Base-by-base conservation (phyloP, 2,797 vertebrate species). In the Micromesistius poutassou region DNA sequence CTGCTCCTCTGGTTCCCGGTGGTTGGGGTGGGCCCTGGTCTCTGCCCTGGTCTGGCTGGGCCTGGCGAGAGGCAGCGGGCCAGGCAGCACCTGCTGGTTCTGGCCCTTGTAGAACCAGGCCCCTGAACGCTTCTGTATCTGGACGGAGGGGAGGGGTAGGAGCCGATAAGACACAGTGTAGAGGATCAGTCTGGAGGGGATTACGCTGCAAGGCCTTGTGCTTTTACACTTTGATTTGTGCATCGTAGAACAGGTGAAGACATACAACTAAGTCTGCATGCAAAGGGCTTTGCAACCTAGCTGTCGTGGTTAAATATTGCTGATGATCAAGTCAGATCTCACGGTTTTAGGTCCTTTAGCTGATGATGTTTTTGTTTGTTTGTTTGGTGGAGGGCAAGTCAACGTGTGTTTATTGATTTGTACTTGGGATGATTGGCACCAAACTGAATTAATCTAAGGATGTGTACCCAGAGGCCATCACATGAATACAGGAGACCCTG, bases 101-200 rank as follows among this genome's bases (percentile, higher is more conserved):
- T 95, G 81, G 1, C 97, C 97, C 85, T 97, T 97, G 90, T 97
- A 99, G 93, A 99, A 99, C 97, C 97, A 99, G 0, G 97, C 97
- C 0, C 97, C 97, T 0, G 97, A 98, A 62, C 96, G 95, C 82
- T 97, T 99, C 95, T 96, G 95, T 9, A 98, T 94, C 97, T 99
- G 84, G 13, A 25, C 12, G 25, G 62, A 28, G 62, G 62, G 8
- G 55, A 62, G n/a, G n/a, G 25, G 9, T 2, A 86, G 25, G 70
- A 73, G 40, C 25, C 55, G 38, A 13, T 70, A 4, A 28, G 0
- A 7, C 46, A 6, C 46, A 5, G 16, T 1, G 46, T 19, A 0
- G 62, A 68, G 62, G n/a, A n/a, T 8, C 55, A 25, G 55, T 62
- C 8, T 25, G 55, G 9, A 25, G 46, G 46, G 5, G 46, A 4